phyloP scores from a whole-genome alignment of 2,888 invertebrate genomes.

The Microctonus hyperodae region DNA sequence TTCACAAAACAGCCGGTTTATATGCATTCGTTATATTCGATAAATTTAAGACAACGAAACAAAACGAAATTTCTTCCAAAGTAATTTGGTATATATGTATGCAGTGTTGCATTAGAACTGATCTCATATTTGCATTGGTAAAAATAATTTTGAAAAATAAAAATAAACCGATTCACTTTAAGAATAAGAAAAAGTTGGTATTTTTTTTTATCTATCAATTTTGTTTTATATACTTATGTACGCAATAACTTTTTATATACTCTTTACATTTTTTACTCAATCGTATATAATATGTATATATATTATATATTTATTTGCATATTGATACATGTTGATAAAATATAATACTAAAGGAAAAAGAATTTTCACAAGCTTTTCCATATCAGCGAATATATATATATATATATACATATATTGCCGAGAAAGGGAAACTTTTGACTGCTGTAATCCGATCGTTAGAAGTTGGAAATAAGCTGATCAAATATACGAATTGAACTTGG shows the following conservation, averaged over 20 bases:
- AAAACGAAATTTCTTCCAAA: not conserved
- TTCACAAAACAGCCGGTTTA: constrained; percentile 11
- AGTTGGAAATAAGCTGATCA: not conserved
- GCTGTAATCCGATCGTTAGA: constrained; percentile 11
- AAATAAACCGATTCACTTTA: constrained; percentile 30
- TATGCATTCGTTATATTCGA: constrained; percentile 16
- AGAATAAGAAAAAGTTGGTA: no score
- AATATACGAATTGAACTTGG: not conserved
- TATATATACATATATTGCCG: not conserved
- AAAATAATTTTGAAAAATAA: constrained; percentile 31
- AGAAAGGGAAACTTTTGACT: constrained; percentile 16
- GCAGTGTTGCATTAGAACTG: constrained; percentile 25
- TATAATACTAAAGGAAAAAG: not conserved
- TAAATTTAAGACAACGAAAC: not conserved
- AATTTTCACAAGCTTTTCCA: constrained; percentile 10
- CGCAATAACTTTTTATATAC: no score
- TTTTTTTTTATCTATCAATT: no score
- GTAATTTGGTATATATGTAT: not conserved
- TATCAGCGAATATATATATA: no score
- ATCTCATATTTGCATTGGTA: constrained; percentile 28
- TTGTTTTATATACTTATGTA: no score
- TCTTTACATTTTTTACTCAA: not conserved
- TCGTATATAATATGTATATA: no score
- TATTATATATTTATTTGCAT: no score
- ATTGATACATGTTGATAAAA: no score